phyloP scores from a whole-genome alignment of 2,888 invertebrate species.

The Cephus nigrinus region DNA sequence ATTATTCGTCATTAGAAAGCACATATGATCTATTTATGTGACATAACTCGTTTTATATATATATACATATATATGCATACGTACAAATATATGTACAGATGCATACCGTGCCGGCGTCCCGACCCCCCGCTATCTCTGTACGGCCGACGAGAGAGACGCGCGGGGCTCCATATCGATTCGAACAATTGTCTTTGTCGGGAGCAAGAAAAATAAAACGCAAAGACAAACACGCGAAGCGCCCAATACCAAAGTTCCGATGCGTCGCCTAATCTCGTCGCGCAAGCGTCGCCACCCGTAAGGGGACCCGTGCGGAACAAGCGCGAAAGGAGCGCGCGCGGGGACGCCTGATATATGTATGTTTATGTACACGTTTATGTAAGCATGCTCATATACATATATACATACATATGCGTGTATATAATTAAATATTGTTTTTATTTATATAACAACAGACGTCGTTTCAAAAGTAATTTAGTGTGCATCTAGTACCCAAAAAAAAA shows the following conservation, averaged over 20 bases:
- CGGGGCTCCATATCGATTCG: neutral
- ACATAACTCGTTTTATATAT: conserved; percentile 56
- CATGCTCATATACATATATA: conserved; percentile 42
- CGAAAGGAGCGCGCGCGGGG: conserved; percentile 11
- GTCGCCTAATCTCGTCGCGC: neutral
- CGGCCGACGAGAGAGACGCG: conserved; percentile 3
- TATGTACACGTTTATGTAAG: conserved; percentile 48
- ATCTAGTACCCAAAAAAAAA: conserved; percentile 60
- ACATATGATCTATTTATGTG: conserved; percentile 63
- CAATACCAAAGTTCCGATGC: neutral
- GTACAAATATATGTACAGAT: conserved; percentile 35
- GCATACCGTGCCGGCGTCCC: conserved; percentile 18
- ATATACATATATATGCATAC: conserved; percentile 34
- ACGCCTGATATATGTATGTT: conserved; percentile 52
- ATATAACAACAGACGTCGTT: conserved; percentile 48
- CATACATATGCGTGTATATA: conserved; percentile 44
- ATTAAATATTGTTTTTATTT: conserved; percentile 50
- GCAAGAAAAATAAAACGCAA: neutral
- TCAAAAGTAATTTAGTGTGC: conserved; percentile 59
- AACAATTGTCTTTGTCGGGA: neutral
- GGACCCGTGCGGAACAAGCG: neutral
- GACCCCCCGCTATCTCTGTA: neutral
- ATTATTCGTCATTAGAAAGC: conserved; percentile 65
- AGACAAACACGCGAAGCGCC: neutral
- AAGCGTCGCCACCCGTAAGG: neutral